Conservation (phyloP, 2,113 vertebrate genomes). For the Orycteropus afer region DNA sequence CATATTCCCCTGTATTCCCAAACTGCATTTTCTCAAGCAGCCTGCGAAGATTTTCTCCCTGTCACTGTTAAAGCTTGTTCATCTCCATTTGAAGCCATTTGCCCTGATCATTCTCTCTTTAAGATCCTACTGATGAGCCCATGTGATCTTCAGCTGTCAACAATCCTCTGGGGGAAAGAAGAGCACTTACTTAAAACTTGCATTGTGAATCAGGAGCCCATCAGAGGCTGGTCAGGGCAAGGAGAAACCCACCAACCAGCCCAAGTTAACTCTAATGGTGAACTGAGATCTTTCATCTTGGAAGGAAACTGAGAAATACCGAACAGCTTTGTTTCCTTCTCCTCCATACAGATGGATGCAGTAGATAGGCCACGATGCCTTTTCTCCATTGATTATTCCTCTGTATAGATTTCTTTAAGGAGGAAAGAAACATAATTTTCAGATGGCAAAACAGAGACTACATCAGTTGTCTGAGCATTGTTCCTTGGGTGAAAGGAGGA, state of each 20-base stretch:
- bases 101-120: conserved; percentile 65
- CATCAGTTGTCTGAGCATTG: neutral
- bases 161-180: conserved; percentile 30
- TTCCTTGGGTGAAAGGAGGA: neutral
- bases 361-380: neutral
- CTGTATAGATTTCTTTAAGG: conserved; percentile 29
- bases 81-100: conserved; percentile 72
- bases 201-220: conserved; percentile 58
- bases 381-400: conserved; percentile 51
- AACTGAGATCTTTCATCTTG: neutral
- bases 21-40: conserved; percentile 53
- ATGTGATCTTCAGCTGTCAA: conserved; percentile 65
- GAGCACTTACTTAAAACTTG: conserved; percentile 47
- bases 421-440: conserved; percentile 43
- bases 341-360: neutral
- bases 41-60: conserved; percentile 56
- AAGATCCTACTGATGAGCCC: conserved; percentile 48
- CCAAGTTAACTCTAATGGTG: neutral
- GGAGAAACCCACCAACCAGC: neutral
- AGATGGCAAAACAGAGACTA: conserved; percentile 43
- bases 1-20: neutral
- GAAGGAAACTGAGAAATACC: neutral
- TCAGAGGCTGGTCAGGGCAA: neutral
- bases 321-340: neutral
- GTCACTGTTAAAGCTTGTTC: conserved; percentile 72